Evolutionary conservation across 23 tunicate genomes (phyloP).

Genomic region (Halocynthia roretzi): DNA sequence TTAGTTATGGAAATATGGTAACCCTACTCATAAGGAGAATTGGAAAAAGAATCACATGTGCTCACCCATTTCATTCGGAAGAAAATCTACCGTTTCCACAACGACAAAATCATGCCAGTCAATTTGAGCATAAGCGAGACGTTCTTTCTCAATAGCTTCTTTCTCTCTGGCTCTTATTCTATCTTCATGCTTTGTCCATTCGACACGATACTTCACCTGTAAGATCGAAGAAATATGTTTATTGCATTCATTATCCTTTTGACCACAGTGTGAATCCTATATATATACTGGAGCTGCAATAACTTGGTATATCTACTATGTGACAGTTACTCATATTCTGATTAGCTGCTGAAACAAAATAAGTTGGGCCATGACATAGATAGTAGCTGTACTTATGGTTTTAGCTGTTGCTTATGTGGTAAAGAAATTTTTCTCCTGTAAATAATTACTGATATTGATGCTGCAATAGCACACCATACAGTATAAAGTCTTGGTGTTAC

Average conservation of each 20-base stretch:
- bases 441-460: no score
- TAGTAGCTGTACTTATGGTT: no score
- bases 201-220: conserved; percentile 91
- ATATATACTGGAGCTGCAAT: not conserved
- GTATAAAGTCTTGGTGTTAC: no score
- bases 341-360: not conserved
- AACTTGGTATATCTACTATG: not conserved
- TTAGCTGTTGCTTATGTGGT: no score
- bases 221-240: not conserved
- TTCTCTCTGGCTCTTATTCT: conserved; percentile 67
- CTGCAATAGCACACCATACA: no score
- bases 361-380: not conserved
- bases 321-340: not conserved
- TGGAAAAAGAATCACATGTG: no score
- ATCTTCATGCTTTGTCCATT: conserved; percentile 89
- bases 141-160: conserved; percentile 78
- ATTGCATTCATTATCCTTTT: not conserved
- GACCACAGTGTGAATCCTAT: not conserved
- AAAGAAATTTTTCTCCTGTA: no score
- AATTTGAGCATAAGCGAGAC: conserved; percentile 88
- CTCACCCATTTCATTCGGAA: conserved; percentile 34
- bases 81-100: conserved; percentile 94
- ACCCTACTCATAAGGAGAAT: no score
- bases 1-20: no score
- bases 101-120: conserved; percentile 99